These are phyloP conservation scores for Drosophila funebris DNA, from an alignment of 1,140 invertebrate genomes.

Conservation along the genomic window DNA sequence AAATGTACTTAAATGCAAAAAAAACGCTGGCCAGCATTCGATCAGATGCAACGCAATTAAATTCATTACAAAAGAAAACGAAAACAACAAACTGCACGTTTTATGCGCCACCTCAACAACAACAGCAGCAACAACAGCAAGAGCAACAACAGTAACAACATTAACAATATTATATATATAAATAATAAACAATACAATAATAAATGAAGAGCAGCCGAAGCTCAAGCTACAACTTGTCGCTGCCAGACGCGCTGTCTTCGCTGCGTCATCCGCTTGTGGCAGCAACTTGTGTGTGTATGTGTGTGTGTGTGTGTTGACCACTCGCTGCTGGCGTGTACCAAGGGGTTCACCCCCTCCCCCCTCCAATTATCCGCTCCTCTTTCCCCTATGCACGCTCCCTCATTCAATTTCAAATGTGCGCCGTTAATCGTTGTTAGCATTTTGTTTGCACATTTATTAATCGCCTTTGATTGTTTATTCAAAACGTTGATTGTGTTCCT, in stretches of 20 bases:
- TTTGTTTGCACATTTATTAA: conserved; percentile 52
- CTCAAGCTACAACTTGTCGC: conserved; percentile 7
- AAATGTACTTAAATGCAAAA: conserved; percentile 37
- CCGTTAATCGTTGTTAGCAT: conserved; percentile 53
- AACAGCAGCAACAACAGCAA: conserved; percentile 11
- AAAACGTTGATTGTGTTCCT: not conserved
- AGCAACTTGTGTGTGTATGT: conserved; percentile 2
- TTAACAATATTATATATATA: conserved; percentile 11
- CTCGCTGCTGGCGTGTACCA: conserved; percentile 37
- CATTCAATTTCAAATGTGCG: conserved; percentile 41
- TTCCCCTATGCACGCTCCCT: not conserved
- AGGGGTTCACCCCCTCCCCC: not conserved
- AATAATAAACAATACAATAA: conserved; percentile 41
- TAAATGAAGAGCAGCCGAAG: conserved; percentile 36
- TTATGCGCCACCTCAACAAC: conserved; percentile 31
- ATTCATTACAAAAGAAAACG: conserved; percentile 38
- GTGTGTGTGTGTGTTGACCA: conserved; percentile 19
- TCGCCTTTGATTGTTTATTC: conserved; percentile 51
- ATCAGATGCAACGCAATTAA: conserved; percentile 59
- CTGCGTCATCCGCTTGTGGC: conserved; percentile 40
- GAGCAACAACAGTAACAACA: conserved; percentile 13
- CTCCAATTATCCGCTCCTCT: not conserved
- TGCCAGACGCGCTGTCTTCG: conserved; percentile 49
- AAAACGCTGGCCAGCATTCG: conserved; percentile 28
- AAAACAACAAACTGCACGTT: conserved; percentile 54